These are phyloP conservation scores for Otus sunia DNA, from an alignment of 2,113 vertebrate species.

Conservation along the genomic window DNA sequence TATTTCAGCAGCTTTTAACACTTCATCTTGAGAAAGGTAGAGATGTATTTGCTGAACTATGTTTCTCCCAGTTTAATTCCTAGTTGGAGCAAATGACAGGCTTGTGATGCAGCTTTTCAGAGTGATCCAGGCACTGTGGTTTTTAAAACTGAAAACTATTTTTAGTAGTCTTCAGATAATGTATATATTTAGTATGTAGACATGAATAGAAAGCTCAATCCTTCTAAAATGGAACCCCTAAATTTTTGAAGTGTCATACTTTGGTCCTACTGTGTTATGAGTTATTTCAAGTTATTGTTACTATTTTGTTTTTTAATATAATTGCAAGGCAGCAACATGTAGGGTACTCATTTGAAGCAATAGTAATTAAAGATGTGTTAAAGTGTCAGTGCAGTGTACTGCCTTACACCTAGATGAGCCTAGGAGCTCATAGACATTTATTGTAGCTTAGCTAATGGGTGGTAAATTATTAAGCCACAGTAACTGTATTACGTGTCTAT, in stretches of 20 bases:
- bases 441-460: not conserved
- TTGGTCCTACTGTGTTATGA: not conserved
- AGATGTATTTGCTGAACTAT: not conserved
- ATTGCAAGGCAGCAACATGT: not conserved
- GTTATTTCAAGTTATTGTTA: not conserved
- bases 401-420: not conserved
- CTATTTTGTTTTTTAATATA: not conserved
- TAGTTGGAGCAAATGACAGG: not conserved
- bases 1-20: not conserved
- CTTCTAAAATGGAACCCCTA: not conserved
- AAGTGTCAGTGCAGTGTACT: not conserved
- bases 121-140: not conserved
- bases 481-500: not conserved
- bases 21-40: not conserved
- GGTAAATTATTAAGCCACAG: not conserved
- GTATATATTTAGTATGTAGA: not conserved
- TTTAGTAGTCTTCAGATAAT: not conserved
- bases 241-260: not conserved
- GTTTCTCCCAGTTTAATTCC: not conserved
- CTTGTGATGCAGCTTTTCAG: not conserved
- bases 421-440: not conserved
- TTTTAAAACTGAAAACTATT: not conserved
- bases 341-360: not conserved
- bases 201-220: not conserved
- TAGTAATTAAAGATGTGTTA: not conserved